These are phyloP conservation scores for Strix uralensis DNA, from an alignment of 2,113 vertebrate genomes.

Conservation along the genomic window DNA sequence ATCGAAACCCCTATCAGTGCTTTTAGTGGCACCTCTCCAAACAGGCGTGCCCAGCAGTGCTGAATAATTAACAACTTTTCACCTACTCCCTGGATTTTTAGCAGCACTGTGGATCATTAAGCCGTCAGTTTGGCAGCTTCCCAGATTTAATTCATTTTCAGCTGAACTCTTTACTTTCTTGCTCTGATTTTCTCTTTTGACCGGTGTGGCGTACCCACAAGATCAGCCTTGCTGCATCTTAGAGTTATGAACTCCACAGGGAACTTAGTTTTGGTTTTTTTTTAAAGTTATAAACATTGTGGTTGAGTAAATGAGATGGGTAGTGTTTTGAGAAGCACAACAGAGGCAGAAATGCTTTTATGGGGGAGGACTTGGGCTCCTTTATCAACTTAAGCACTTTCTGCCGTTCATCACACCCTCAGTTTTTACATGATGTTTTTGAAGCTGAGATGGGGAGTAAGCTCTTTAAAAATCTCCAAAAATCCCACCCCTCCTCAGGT, in stretches of 20 bases:
- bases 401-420: background rate
- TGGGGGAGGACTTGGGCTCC: background rate
- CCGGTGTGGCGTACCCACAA: background rate
- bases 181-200: background rate
- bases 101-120: background rate
- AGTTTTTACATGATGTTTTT: background rate
- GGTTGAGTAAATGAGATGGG: background rate
- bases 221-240: background rate
- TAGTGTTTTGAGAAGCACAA: background rate
- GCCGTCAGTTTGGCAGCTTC: background rate
- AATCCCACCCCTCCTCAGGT: fast-evolving
- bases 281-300: background rate
- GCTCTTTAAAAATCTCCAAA: background rate
- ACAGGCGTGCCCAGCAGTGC: background rate
- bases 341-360: background rate
- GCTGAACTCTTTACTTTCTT: background rate
- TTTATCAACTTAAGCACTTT: background rate
- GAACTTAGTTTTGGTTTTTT: background rate
- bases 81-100: background rate
- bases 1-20: background rate
- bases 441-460: background rate
- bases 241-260: background rate
- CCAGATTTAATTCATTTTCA: background rate
- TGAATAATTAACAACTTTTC: background rate
- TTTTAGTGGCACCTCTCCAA: background rate